These are phyloP conservation scores for Limanda limanda DNA, from an alignment of 2,113 vertebrate species.

Conservation along the genomic window DNA sequence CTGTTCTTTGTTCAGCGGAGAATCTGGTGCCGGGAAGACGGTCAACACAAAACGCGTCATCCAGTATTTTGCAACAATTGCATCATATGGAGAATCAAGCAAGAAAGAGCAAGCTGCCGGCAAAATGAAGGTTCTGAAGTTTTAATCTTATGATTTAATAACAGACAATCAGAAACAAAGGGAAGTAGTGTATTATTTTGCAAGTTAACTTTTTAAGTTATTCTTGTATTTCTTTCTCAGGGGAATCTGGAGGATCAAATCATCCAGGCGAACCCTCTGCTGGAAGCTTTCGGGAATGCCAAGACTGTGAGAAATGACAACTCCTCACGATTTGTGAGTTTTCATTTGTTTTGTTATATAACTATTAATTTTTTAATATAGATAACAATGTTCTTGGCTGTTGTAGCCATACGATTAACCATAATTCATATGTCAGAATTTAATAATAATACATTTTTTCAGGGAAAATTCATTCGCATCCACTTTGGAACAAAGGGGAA, in stretches of 20 bases:
- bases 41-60: conserved; percentile 92
- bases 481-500: conserved; percentile 80
- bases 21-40: conserved; percentile 87
- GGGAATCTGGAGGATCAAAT: conserved; percentile 77
- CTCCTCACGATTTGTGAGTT: conserved; percentile 75
- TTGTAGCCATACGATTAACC: too few species aligned
- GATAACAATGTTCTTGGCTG: too few species aligned
- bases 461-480: conserved; percentile 82
- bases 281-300: conserved; percentile 81
- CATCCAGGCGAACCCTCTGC: conserved; percentile 78
- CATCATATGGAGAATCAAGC: conserved; percentile 56
- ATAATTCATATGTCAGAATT: too few species aligned
- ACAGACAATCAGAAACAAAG: background rate
- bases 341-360: too few species aligned
- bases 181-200: background rate
- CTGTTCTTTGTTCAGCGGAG: conserved; percentile 68
- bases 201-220: background rate
- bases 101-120: conserved; percentile 27
- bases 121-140: conserved; percentile 51
- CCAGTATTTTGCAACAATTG: conserved; percentile 92
- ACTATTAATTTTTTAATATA: too few species aligned
- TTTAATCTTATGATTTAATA: background rate
- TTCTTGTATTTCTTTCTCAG: conserved; percentile 31
- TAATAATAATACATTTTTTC: background rate
- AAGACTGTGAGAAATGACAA: conserved; percentile 79